Conservation (phyloP, 1,140 invertebrate species). For the Drosophila lacteicornis region DNA sequence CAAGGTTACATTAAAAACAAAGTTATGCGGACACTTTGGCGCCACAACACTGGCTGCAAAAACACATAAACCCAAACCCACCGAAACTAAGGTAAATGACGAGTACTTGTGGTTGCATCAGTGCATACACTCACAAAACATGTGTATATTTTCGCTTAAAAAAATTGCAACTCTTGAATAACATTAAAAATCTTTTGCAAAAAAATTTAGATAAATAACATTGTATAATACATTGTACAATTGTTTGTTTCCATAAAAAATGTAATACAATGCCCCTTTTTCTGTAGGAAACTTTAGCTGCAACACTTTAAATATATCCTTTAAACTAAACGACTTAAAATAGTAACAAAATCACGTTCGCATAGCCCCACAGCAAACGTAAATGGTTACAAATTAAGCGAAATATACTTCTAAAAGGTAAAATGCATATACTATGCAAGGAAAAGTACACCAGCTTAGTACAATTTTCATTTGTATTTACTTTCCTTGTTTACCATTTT, state of each 20-base stretch:
- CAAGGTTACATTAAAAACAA: constrained; percentile 54
- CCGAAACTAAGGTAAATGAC: not conserved
- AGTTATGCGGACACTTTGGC: constrained; percentile 41
- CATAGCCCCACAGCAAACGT: not conserved
- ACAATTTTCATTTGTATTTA: constrained; percentile 9
- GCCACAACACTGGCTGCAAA: constrained; percentile 17
- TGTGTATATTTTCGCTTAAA: not conserved
- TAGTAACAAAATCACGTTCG: too few species aligned
- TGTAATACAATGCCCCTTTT: too few species aligned
- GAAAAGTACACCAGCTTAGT: constrained; percentile 1
- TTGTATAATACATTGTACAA: too few species aligned
- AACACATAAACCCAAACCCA: not conserved
- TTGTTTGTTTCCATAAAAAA: not conserved
- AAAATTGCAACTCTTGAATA: too few species aligned
- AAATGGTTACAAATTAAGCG: not conserved
- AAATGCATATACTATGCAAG: not conserved
- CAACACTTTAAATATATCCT: too few species aligned
- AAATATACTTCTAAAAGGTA: not conserved
- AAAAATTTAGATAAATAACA: too few species aligned
- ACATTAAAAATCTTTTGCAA: too few species aligned
- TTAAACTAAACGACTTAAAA: too few species aligned
- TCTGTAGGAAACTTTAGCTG: not conserved
- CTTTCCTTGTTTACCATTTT: not conserved
- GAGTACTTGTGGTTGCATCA: constrained; percentile 9
- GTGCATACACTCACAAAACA: not conserved